Evolutionary conservation across 1,140 invertebrate species (phyloP), one percentile per base, ranked within the genome.

Genomic region (Lanistes nyassanus): DNA sequence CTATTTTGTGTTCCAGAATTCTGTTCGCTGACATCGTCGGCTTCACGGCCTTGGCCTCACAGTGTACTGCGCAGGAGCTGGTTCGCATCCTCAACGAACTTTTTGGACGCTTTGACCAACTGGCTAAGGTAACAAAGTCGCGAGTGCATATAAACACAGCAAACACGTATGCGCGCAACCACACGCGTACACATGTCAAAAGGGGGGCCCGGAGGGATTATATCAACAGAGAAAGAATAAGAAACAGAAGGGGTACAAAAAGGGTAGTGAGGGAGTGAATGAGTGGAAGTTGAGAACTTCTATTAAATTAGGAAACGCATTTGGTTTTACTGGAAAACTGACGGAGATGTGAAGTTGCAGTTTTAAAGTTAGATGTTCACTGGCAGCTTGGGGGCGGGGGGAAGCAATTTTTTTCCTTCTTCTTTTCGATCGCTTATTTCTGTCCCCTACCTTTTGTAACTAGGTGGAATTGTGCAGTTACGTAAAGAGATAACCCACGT

Each of bases 21-120:
- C 88, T 99, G 6, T 98, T 97, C 87, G 96, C 97, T 0, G 97
- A 98, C 89, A 96, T 98, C 47, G 97, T 98, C 0, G 98, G 98
- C 85, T 98, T 97, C 86, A 98, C 97, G 1, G 92, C 93, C 56
- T 91, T 99, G 82, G 96, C 96, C 0, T 94, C 86, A 0, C 83
- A 88, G 11, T 89, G 98, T 58, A 98, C 96, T 0, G 94, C 95
- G 0, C 93, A 94, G 83, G 93, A 95, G 77, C 91, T 98, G 42
- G 95, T 98, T 4, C 93, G 95, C 87, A 94, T 95, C 0, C 90
- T 98, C 6, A 98, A 98, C 84, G 96, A 98, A 86, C 90, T 98
- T 0, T 98, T 97, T 87, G 95, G 95, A 23, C 93, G 94, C 84
- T 98, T 98, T 85, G 97, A 98, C 89, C 94, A 96, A 80, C 94